A percentile compares a stretch with the other conserved stretches of the same genome.
phyloP scores from a whole-genome alignment of 1,140 invertebrate species.

The Yoshiicerus persimilis region DNA sequence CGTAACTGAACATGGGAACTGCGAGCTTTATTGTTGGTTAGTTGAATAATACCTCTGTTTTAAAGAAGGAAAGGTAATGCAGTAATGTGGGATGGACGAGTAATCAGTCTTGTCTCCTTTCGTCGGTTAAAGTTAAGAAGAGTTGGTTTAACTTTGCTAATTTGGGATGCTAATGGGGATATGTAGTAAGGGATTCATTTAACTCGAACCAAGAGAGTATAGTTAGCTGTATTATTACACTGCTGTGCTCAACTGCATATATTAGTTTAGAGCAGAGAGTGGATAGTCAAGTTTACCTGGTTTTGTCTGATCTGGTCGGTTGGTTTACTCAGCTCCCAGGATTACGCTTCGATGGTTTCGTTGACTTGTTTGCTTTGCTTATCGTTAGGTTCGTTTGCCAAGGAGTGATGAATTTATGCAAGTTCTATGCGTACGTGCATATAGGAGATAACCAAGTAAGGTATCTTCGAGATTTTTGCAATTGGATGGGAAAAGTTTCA shows the following conservation, averaged over 20 bases:
- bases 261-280: too few relatives aligned
- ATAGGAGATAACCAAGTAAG: neutral
- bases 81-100: neutral
- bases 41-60: neutral
- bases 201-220: neutral
- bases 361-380: neutral
- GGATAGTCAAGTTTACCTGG: neutral
- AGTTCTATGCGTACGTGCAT: neutral
- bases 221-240: neutral
- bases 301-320: neutral
- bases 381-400: neutral
- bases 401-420: neutral
- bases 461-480: neutral
- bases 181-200: neutral
- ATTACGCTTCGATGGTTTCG: neutral
- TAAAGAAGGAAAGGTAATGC: neutral
- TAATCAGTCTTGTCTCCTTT: neutral
- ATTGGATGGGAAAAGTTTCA: neutral
- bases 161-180: slow-evolving; percentile 11
- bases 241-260: too few relatives aligned
- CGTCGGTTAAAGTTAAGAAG: neutral
- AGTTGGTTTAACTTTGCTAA: neutral
- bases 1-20: neutral
- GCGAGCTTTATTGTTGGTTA: neutral
- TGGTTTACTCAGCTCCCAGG: neutral